Evolutionary conservation across 2,113 vertebrate genomes (phyloP).

Genomic region (Alaudala cheleensis): DNA sequence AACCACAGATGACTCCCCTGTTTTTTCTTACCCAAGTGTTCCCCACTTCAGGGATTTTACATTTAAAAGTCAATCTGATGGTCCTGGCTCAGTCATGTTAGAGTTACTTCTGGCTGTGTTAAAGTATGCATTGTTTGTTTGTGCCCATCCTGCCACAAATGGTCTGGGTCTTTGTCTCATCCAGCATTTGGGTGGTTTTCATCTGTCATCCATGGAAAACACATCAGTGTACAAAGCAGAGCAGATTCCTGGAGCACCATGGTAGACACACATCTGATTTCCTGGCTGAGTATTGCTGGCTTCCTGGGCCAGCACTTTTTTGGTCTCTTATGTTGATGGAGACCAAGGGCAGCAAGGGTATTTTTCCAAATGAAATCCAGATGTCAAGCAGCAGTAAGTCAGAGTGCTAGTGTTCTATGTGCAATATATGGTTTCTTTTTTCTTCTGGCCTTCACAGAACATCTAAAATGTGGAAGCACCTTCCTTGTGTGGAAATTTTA

Average conservation of each 20-base stretch:
- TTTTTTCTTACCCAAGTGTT: background rate
- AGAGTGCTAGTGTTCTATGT: background rate
- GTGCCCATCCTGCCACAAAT: background rate
- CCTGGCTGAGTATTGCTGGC: background rate
- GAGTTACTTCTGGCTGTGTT: background rate
- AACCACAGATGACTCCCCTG: background rate
- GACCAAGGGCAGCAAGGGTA: background rate
- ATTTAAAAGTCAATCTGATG: background rate
- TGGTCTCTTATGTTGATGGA: background rate
- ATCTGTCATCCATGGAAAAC: background rate
- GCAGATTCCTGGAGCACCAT: background rate
- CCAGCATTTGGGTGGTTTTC: background rate
- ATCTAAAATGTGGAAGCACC: background rate
- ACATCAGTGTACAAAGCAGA: background rate
- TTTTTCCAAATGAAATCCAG: background rate
- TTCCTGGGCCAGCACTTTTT: rapidly evolving
- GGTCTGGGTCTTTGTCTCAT: background rate
- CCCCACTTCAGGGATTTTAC: background rate
- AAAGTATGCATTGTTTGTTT: background rate
- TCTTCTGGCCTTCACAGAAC: background rate
- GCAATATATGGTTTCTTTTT: background rate
- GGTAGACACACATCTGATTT: rapidly evolving
- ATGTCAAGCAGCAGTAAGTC: background rate
- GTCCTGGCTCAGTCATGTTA: rapidly evolving
- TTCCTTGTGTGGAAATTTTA: background rate